Percentiles rank a stretch among this genome's conserved stretches.
phyloP scores from a whole-genome alignment of 2,888 invertebrate species.

The Synanthedon tipuliformis region DNA sequence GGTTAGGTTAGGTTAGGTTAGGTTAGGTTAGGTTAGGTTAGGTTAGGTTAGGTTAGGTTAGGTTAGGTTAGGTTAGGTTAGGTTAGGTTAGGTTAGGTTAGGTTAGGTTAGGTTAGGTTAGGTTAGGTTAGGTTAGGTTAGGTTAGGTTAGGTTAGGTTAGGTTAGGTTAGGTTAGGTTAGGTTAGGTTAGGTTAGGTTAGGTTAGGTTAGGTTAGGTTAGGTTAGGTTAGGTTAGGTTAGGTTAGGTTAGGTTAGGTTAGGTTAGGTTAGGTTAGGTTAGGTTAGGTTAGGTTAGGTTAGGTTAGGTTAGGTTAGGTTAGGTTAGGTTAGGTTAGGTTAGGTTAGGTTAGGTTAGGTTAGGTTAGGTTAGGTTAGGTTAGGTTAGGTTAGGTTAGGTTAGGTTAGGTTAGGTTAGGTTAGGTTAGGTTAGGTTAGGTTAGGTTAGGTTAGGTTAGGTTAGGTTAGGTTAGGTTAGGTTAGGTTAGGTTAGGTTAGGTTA shows the following conservation, averaged over 20 bases:
- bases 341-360: conserved; percentile 1
- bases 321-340: conserved; percentile 2
- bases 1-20: background rate
- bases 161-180: conserved; percentile 6
- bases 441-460: conserved; percentile 6
- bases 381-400: conserved; percentile 3
- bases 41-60: background rate
- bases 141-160: conserved; percentile 7
- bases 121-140: conserved; percentile 2
- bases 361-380: conserved; percentile 4
- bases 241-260: conserved; percentile 2
- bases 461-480: conserved; percentile 6
- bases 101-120: conserved; percentile 1
- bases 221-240: conserved; percentile 1
- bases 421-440: conserved; percentile 6
- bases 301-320: conserved; percentile 2
- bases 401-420: conserved; percentile 6
- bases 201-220: conserved; percentile 1
- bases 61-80: background rate
- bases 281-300: conserved; percentile 2
- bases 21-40: background rate
- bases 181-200: conserved; percentile 1
- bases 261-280: conserved; percentile 1
- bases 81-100: background rate
- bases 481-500: conserved; percentile 6